These are phyloP conservation scores for Drosophila murphyi DNA, from an alignment of 1,140 invertebrate genomes.

Conservation along the genomic window DNA sequence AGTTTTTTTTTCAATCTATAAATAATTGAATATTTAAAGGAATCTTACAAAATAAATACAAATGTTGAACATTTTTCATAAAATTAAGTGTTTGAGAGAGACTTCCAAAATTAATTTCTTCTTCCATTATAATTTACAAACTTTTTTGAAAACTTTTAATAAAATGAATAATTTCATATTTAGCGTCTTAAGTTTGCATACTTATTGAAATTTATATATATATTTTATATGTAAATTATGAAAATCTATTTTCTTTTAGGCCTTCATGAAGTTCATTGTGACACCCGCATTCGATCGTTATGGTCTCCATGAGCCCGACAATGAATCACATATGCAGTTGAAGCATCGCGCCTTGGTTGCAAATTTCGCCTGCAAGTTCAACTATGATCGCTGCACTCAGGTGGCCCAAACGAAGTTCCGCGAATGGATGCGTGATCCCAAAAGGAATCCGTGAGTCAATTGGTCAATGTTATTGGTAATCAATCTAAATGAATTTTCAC, in stretches of 20 bases:
- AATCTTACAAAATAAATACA: too few species aligned
- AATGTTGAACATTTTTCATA: too few species aligned
- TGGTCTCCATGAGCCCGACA: constrained; percentile 75
- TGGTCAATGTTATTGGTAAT: not conserved
- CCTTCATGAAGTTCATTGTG: constrained; percentile 82
- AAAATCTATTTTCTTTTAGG: constrained; percentile 39
- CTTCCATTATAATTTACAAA: not conserved
- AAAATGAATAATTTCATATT: too few species aligned
- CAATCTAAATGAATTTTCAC: not conserved
- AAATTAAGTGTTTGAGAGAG: too few species aligned
- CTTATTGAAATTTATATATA: too few species aligned
- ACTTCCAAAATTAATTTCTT: too few species aligned
- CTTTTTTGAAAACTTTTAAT: too few species aligned
- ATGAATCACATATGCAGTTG: constrained; percentile 84
- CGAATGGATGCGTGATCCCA: constrained; percentile 84
- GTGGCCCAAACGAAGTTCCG: constrained; percentile 84
- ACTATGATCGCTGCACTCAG: constrained; percentile 85
- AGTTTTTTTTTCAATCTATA: too few species aligned
- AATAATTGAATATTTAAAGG: too few species aligned
- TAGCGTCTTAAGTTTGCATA: too few species aligned
- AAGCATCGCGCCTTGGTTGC: constrained; percentile 85
- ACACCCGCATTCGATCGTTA: constrained; percentile 75
- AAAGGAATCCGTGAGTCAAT: constrained; percentile 65
- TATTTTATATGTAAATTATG: not conserved
- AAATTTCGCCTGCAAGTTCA: constrained; percentile 85